A percentile compares a stretch with the other conserved stretches of the same genome.
These are phyloP conservation scores for Erpornis zantholeuca DNA, from an alignment of 2,113 vertebrate species.

Conservation along the genomic window DNA sequence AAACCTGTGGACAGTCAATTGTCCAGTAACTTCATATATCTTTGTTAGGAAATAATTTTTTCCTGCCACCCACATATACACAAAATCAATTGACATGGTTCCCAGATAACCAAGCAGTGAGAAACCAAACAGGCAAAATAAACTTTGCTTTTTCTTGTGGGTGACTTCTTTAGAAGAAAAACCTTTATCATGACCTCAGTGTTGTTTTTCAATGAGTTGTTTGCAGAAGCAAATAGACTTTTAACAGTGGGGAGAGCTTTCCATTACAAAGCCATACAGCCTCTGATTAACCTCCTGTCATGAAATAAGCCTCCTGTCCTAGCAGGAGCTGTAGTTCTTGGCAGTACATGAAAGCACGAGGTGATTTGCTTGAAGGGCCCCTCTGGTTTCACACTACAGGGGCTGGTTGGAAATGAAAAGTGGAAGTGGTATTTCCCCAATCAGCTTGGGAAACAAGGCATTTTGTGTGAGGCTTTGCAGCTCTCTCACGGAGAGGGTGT, in stretches of 20 bases:
- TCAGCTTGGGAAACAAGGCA: background rate
- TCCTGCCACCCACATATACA: background rate
- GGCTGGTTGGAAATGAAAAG: background rate
- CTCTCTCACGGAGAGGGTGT: background rate
- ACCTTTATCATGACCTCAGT: background rate
- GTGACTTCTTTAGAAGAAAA: background rate
- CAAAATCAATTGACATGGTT: background rate
- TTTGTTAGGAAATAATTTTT: background rate
- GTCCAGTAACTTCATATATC: background rate
- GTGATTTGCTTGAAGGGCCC: background rate
- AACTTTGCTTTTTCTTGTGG: background rate
- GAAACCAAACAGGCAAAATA: background rate
- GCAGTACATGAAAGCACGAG: background rate
- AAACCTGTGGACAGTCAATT: background rate
- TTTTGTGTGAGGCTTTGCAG: background rate
- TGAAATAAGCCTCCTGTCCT: background rate
- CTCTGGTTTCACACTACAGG: background rate
- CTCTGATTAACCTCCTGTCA: background rate
- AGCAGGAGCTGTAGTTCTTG: background rate
- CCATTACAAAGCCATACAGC: background rate
- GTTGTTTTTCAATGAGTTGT: background rate
- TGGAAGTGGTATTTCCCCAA: background rate
- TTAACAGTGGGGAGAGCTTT: background rate
- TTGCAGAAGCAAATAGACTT: background rate
- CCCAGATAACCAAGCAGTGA: background rate